A percentile compares a stretch with the other conserved stretches of the same genome.
These are phyloP conservation scores for Myanophis thanlyinensis DNA, from an alignment of 2,113 vertebrate species.

Conservation along the genomic window DNA sequence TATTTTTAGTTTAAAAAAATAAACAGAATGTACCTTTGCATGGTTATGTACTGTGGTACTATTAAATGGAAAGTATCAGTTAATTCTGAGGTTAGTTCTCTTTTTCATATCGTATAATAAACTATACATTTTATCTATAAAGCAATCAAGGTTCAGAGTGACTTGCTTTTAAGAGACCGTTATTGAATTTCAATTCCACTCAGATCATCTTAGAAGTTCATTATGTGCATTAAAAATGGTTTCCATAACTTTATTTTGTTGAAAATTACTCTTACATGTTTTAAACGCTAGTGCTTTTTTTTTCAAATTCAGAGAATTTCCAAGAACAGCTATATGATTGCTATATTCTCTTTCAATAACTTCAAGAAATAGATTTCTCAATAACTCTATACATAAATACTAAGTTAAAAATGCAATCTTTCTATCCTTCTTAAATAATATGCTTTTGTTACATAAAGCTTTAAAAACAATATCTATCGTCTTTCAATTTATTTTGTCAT, in stretches of 20 bases:
- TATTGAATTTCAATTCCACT: constrained; percentile 8
- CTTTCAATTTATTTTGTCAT: constrained; percentile 38
- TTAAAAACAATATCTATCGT: constrained; percentile 39
- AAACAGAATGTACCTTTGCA: constrained; percentile 21
- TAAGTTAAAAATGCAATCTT: constrained; percentile 20
- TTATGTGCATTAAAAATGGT: neutral
- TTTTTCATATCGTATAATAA: constrained; percentile 16
- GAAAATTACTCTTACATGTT: neutral
- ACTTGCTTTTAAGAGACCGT: neutral
- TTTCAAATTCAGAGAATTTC: constrained; percentile 43
- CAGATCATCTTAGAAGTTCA: constrained; percentile 25
- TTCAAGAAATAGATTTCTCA: constrained; percentile 13
- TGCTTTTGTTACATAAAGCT: constrained; percentile 11
- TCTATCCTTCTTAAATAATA: constrained; percentile 38
- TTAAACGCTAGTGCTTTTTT: neutral
- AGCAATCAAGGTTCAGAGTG: constrained; percentile 19
- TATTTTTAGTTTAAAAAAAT: constrained; percentile 20
- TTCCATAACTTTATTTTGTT: neutral
- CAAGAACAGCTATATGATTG: constrained; percentile 17
- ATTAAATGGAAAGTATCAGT: constrained; percentile 34
- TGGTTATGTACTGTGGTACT: constrained; percentile 27
- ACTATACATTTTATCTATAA: neutral
- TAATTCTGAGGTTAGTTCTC: neutral
- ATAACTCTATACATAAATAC: constrained; percentile 35
- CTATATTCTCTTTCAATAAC: neutral